Conservation (phyloP, 1,140 invertebrate species). For the Aplysia californica region DNA sequence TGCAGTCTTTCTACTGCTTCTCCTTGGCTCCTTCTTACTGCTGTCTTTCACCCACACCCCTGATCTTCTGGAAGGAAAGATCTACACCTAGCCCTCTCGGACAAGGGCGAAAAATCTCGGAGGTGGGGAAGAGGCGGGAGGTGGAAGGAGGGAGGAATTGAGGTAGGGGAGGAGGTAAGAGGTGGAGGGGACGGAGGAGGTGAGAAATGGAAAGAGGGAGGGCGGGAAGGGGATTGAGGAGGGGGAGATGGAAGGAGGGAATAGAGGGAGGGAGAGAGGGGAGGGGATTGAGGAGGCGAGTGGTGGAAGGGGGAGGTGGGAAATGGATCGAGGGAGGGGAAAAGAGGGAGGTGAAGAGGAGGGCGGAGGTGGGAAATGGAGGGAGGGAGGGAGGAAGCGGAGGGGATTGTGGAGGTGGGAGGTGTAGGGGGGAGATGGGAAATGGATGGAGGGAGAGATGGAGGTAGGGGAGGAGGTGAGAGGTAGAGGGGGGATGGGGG, state of each 20-base stretch:
- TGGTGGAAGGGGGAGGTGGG: neutral
- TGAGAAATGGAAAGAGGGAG: neutral
- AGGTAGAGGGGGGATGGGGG: neutral
- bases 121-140: neutral
- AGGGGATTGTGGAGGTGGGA: neutral
- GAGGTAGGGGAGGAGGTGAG: neutral
- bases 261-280: no score
- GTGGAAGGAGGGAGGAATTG: neutral
- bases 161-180: neutral
- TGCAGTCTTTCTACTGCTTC: no score
- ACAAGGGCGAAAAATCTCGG: no score
- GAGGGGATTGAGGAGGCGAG: neutral
- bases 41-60: no score
- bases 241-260: neutral
- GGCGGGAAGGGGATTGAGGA: neutral
- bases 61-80: no score
- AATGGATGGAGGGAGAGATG: neutral
- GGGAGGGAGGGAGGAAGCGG: neutral
- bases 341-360: no score
- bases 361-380: no score
- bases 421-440: neutral
- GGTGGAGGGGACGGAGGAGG: neutral
- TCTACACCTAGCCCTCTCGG: no score
- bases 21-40: no score
- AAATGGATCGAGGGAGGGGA: neutral